Conservation (phyloP, 2,888 invertebrate genomes). For the Brassicogethes aeneus region DNA sequence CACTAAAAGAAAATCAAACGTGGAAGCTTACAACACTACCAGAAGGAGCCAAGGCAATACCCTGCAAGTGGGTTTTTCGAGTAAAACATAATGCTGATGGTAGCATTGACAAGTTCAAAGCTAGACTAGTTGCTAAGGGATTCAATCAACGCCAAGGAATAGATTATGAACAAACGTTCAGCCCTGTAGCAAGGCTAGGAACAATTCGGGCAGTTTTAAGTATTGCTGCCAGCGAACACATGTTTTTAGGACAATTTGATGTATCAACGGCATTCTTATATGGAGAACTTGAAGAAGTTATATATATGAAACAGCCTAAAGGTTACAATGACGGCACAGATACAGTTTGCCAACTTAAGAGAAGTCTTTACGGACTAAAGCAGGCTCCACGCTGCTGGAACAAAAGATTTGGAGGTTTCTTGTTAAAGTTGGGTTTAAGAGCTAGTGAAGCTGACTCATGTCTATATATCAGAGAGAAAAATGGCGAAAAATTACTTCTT, state of each 20-base stretch:
- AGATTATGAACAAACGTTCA: slow-evolving; percentile 5
- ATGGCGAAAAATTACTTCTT: slow-evolving; percentile 16
- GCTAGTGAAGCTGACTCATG: slow-evolving; percentile 27
- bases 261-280: slow-evolving; percentile 16
- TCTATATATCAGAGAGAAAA: slow-evolving; percentile 19
- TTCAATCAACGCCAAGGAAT: slow-evolving; percentile 12
- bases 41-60: slow-evolving; percentile 18
- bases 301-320: slow-evolving; percentile 25
- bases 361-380: slow-evolving; percentile 27
- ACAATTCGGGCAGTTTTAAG: slow-evolving; percentile 2
- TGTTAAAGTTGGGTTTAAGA: slow-evolving; percentile 20
- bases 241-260: slow-evolving; percentile 4
- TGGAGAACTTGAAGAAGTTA: slow-evolving; percentile 13
- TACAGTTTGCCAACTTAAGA: slow-evolving; percentile 26
- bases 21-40: slow-evolving; percentile 18
- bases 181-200: slow-evolving; percentile 5
- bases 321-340: slow-evolving; percentile 25
- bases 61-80: slow-evolving; percentile 24
- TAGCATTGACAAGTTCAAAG: slow-evolving; percentile 16
- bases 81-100: slow-evolving; percentile 27
- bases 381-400: not conserved
- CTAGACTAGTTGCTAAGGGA: slow-evolving; percentile 24
- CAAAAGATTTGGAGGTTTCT: slow-evolving; percentile 20
- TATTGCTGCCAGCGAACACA: slow-evolving; percentile 4
- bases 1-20: slow-evolving; percentile 20